phyloP scores from a whole-genome alignment of 2,888 invertebrate species.

The Subacronicta megacephala region DNA sequence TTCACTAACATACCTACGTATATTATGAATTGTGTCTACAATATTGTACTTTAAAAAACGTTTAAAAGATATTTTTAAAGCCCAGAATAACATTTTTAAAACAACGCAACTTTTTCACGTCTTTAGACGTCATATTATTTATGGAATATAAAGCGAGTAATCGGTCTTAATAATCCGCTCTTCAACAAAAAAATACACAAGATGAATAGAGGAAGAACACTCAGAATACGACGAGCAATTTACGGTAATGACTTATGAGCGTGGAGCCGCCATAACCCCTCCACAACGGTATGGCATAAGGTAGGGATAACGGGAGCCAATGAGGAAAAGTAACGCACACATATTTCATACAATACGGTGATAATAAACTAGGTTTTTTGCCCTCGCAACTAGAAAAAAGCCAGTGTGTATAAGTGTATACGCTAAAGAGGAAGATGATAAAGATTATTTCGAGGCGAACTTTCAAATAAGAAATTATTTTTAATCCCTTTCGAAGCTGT shows the following conservation, averaged over 20 bases:
- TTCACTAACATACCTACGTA: too few relatives aligned
- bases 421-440: background rate
- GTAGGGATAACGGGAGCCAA: constrained; percentile 31
- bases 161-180: constrained; percentile 35
- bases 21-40: too few relatives aligned
- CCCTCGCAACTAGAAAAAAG: constrained; percentile 17
- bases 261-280: constrained; percentile 42
- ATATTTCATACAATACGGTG: constrained; percentile 42
- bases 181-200: constrained; percentile 37
- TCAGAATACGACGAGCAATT: constrained; percentile 51
- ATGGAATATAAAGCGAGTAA: background rate
- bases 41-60: too few relatives aligned
- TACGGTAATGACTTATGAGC: constrained; percentile 54
- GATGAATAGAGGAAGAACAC: constrained; percentile 49
- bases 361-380: constrained; percentile 47
- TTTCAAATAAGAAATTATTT: too few relatives aligned
- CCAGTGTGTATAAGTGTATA: constrained; percentile 5
- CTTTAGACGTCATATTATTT: too few relatives aligned
- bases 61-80: too few relatives aligned
- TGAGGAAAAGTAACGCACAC: constrained; percentile 48
- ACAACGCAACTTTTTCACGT: too few relatives aligned
- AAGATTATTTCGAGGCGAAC: too few relatives aligned
- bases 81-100: too few relatives aligned
- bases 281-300: constrained; percentile 26
- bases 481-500: too few relatives aligned